These are phyloP conservation scores for Platyscapa corneri DNA, from an alignment of 1,140 invertebrate species.

Conservation along the genomic window DNA sequence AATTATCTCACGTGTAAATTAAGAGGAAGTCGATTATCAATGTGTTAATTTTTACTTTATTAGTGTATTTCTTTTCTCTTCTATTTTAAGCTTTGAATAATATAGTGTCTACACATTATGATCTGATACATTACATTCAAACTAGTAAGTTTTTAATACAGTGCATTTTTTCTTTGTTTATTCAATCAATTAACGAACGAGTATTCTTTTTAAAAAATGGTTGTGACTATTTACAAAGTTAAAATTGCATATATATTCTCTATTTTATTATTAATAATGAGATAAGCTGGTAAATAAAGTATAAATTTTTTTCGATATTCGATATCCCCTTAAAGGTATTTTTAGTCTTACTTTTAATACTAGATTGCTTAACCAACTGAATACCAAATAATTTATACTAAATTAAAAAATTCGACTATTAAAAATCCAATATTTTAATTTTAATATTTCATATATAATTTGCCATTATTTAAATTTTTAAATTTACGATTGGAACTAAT, in stretches of 20 bases:
- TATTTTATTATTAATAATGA: not conserved
- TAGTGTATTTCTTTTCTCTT: not conserved
- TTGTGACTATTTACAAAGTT: too few relatives aligned
- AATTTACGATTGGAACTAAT: too few relatives aligned
- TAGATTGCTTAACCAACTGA: not conserved
- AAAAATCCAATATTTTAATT: not conserved
- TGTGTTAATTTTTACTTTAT: slow-evolving; percentile 8
- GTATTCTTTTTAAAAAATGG: too few relatives aligned
- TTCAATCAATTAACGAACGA: not conserved
- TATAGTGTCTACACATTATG: not conserved
- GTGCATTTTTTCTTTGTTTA: not conserved
- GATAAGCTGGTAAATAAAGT: not conserved
- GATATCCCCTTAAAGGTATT: not conserved
- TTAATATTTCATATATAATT: not conserved
- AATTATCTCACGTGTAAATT: slow-evolving; percentile 28
- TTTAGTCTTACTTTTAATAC: not conserved
- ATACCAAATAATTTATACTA: not conserved
- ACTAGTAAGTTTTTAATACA: not conserved
- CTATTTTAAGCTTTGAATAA: not conserved
- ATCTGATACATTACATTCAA: not conserved
- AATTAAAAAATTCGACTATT: not conserved
- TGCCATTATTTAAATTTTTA: not conserved
- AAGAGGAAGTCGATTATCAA: not conserved
- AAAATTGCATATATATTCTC: not conserved
- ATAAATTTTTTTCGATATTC: slow-evolving; percentile 8